Evolutionary conservation across 2,113 vertebrate genomes (phyloP), one percentile per base, ranked within the genome.

Genomic region (Mugil cephalus): DNA sequence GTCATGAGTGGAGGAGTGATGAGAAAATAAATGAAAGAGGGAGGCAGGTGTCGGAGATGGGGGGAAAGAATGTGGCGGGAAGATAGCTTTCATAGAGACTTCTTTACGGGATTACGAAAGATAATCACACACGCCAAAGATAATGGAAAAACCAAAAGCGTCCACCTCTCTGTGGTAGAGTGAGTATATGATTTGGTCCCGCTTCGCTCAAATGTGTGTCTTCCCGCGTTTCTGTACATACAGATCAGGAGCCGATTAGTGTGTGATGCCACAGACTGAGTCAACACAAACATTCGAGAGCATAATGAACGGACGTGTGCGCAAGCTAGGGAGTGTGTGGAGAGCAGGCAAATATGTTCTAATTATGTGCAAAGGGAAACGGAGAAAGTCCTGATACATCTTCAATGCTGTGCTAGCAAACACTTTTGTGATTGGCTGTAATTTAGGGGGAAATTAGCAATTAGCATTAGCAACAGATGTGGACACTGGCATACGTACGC

Each of bases 221-320:
- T 69, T 11, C 54, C 53, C 66, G 66, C 67, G 45, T 74, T 54
- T 83, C 50, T 38, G 18, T 9, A 58, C 19, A 51, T 39, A 80
- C 63, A 72, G 71, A 86, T 80, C 48, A 68, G 15, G 46, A 38
- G 61, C 72, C 74, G 86, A 88, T 30, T 30, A 30, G 24, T 30
- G 24, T 11, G 67, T 40, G 53, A 59, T 48, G 56, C 62, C 52
- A 59, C 59, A 63, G 70, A 68, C 52, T 53, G 54, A 66, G 77
- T 50, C 74, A 90, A 89, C 77, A 77, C 61, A 82, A 74, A 80
- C 69, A 81, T 64, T 84, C 35, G 69, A 65, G 74, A 10, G 35
- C 24, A 24, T 52, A 53, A 50, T 64, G 51, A 68, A 53, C 47
- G 70, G 36, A 58, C 42, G 40, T 54, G 67, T 58, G 59, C 58